Percentiles rank a stretch among this genome's conserved stretches.
These are phyloP conservation scores for Neolamprologus devosi DNA, from an alignment of 2,113 vertebrate genomes.

Conservation along the genomic window DNA sequence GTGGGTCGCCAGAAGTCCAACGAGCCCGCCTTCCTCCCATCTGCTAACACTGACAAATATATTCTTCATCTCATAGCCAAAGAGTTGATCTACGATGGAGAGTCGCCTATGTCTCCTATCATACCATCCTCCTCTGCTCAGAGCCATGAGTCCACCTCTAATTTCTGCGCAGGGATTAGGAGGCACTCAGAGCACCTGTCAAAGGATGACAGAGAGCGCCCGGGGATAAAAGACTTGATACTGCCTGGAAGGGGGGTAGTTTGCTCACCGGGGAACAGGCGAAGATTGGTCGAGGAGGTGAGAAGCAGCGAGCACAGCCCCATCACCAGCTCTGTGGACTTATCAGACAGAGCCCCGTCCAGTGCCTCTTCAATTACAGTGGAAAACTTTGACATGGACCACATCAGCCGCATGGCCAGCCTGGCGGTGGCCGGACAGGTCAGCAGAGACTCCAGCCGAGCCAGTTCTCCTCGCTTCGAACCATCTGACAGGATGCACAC, in stretches of 20 bases:
- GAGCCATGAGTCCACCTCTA: slow-evolving; percentile 41
- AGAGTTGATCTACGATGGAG: slow-evolving; percentile 71
- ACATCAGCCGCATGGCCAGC: slow-evolving; percentile 43
- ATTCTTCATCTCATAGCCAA: slow-evolving; percentile 73
- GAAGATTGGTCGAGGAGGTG: slow-evolving; percentile 82
- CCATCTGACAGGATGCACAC: slow-evolving; percentile 39
- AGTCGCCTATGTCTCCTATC: slow-evolving; percentile 6
- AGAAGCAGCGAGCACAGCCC: slow-evolving; percentile 72
- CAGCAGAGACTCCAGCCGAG: slow-evolving; percentile 58
- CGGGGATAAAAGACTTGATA: slow-evolving; percentile 71
- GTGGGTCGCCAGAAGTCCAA: slow-evolving; percentile 83
- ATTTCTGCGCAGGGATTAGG: slow-evolving; percentile 62
- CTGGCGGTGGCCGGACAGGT: slow-evolving; percentile 56
- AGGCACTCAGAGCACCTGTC: slow-evolving; percentile 71
- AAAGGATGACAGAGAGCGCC: slow-evolving; percentile 47
- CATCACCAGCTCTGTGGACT: slow-evolving; percentile 70
- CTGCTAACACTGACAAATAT: slow-evolving; percentile 87
- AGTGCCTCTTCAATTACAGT: slow-evolving; percentile 59
- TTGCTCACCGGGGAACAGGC: slow-evolving; percentile 65
- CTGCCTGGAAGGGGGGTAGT: slow-evolving; percentile 66
- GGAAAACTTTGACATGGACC: slow-evolving; percentile 66
- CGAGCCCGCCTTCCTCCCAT: slow-evolving; percentile 84
- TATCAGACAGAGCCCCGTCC: slow-evolving; percentile 66
- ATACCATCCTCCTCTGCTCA: slow-evolving; percentile 18
- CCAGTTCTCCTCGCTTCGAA: slow-evolving; percentile 67